Conservation (phyloP, 2,113 vertebrate species). For the Alligator mississippiensis region DNA sequence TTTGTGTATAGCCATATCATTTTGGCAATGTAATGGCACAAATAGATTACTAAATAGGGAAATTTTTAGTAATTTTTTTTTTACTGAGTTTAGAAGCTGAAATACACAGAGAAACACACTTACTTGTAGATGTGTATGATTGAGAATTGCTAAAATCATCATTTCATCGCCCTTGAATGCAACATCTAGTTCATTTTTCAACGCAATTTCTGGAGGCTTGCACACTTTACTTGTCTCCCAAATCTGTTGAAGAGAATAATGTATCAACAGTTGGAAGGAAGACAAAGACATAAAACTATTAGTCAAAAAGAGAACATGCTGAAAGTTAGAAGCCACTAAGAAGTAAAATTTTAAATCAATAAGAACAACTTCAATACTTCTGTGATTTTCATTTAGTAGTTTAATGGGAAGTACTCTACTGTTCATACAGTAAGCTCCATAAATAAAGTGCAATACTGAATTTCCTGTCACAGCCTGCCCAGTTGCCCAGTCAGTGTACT, state of each 20-base stretch:
- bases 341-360: background rate
- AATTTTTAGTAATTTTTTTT: background rate
- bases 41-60: background rate
- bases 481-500: background rate
- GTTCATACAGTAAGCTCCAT: background rate
- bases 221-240: slow-evolving; percentile 94
- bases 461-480: background rate
- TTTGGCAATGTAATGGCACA: background rate
- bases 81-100: background rate
- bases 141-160: slow-evolving; percentile 88
- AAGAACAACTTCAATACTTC: background rate
- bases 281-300: background rate
- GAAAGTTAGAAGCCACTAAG: background rate
- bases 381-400: background rate
- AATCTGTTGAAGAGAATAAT: slow-evolving; percentile 78
- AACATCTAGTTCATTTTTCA: slow-evolving; percentile 92
- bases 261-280: background rate
- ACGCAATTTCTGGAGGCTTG: slow-evolving; percentile 85
- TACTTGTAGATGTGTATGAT: slow-evolving; percentile 89
- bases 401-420: background rate
- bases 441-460: background rate
- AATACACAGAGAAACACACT: slow-evolving; percentile 27
- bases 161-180: slow-evolving; percentile 81
- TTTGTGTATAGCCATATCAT: no score
- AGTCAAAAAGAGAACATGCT: background rate